These are phyloP conservation scores for Scolopax mira DNA, from an alignment of 2,113 vertebrate genomes.

Conservation along the genomic window DNA sequence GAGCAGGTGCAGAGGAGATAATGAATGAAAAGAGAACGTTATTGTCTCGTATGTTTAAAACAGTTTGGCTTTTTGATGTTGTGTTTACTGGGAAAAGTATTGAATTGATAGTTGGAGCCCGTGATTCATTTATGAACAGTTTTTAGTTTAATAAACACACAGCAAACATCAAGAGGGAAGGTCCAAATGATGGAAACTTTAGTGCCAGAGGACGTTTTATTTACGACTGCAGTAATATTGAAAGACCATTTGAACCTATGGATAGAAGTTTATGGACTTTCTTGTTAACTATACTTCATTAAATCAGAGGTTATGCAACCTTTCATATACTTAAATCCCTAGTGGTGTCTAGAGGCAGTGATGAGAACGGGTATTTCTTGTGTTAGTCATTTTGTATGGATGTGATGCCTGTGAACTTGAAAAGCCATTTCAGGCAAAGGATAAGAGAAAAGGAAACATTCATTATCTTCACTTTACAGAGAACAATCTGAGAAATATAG, in stretches of 20 bases:
- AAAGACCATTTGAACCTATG: not conserved
- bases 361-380: not conserved
- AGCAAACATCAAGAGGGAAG: not conserved
- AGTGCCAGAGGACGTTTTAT: not conserved
- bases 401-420: not conserved
- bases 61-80: constrained; percentile 24
- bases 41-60: not conserved
- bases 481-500: not conserved
- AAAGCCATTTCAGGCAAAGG: not conserved
- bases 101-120: not conserved
- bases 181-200: not conserved
- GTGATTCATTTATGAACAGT: not conserved
- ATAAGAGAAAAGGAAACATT: not conserved
- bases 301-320: too few relatives aligned
- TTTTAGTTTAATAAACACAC: not conserved
- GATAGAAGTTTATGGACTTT: not conserved
- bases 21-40: constrained; percentile 31
- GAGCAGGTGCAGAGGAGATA: constrained; percentile 31
- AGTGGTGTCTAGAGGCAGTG: not conserved
- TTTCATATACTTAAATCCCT: not conserved
- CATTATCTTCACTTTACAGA: not conserved
- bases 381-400: not conserved
- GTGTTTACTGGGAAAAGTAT: not conserved
- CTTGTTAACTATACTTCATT: too few relatives aligned
- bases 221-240: not conserved